These are phyloP conservation scores for Caranx ignobilis DNA, from an alignment of 2,113 vertebrate genomes.

Conservation along the genomic window DNA sequence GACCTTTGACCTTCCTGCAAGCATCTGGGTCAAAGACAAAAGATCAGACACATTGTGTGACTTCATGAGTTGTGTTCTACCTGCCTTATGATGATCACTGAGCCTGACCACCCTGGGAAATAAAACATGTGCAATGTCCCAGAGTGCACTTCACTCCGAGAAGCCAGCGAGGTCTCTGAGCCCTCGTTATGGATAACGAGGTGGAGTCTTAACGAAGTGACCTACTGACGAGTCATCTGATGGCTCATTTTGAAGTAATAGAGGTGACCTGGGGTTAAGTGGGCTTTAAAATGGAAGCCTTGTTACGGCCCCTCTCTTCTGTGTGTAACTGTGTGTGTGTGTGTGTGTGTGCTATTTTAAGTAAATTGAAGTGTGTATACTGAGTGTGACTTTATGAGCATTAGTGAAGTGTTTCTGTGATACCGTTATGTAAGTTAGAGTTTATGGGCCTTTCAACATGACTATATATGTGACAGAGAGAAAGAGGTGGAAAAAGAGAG, in stretches of 20 bases:
- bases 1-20: not conserved
- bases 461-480: not conserved
- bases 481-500: not conserved
- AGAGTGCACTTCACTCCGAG: not conserved
- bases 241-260: not conserved
- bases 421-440: not conserved
- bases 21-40: not conserved
- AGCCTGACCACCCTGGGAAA: not conserved
- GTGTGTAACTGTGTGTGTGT: not conserved
- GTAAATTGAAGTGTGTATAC: not conserved
- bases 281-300: not conserved
- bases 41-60: not conserved
- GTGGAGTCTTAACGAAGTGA: not conserved
- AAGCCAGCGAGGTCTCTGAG: not conserved
- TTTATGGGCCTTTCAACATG: too few relatives aligned
- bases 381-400: not conserved
- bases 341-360: not conserved
- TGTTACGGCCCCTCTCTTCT: not conserved
- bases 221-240: not conserved
- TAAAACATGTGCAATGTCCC: not conserved
- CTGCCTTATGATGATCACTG: not conserved
- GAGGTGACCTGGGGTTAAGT: not conserved
- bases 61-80: too few relatives aligned
- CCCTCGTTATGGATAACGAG: slow-evolving; percentile 14
- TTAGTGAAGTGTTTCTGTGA: not conserved